phyloP scores from a whole-genome alignment of 2,113 vertebrate genomes.

The Poecile atricapillus region DNA sequence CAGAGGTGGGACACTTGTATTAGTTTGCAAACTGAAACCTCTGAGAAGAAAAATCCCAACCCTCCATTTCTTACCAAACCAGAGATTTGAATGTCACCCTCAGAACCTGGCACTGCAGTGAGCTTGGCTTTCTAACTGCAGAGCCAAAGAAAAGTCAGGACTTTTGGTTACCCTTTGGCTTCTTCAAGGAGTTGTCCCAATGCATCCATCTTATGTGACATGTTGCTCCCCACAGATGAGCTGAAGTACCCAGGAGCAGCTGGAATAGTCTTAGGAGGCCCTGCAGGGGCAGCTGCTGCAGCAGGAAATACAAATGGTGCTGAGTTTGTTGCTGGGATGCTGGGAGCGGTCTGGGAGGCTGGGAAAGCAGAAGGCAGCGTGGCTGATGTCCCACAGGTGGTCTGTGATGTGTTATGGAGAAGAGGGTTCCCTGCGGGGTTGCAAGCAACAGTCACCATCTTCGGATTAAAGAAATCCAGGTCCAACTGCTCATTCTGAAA shows the following conservation, averaged over 20 bases:
- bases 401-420: slow-evolving; percentile 35
- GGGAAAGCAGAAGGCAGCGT: slow-evolving; percentile 51
- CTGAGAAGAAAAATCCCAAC: background rate
- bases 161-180: slow-evolving; percentile 71
- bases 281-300: slow-evolving; percentile 1
- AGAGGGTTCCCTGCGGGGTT: slow-evolving; percentile 50
- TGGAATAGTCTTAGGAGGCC: slow-evolving; percentile 41
- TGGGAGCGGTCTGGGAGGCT: slow-evolving; percentile 40
- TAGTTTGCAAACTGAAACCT: background rate
- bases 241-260: slow-evolving; percentile 19
- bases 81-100: background rate
- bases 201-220: slow-evolving; percentile 60
- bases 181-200: slow-evolving; percentile 75
- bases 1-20: rapidly evolving
- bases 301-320: slow-evolving; percentile 58
- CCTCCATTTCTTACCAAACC: background rate
- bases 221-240: slow-evolving; percentile 19
- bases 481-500: slow-evolving; percentile 68
- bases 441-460: slow-evolving; percentile 34
- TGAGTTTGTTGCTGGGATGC: slow-evolving; percentile 23
- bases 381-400: background rate
- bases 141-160: background rate
- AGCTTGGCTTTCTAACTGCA: background rate
- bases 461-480: slow-evolving; percentile 76
- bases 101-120: background rate